These are phyloP conservation scores for Eupeodes corollae DNA, from an alignment of 1,140 invertebrate genomes.

Conservation along the genomic window DNA sequence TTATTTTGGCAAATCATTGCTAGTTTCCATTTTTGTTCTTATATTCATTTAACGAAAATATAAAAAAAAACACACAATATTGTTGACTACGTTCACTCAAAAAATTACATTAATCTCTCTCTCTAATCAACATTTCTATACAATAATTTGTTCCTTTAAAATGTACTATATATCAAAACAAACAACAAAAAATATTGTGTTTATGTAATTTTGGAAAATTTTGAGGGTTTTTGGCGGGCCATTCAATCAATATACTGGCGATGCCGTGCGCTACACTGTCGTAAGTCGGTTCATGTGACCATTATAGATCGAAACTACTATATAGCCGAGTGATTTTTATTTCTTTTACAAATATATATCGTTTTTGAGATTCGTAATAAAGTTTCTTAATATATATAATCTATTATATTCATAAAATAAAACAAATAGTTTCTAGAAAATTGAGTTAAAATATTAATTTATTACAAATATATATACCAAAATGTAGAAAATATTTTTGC, in stretches of 20 bases:
- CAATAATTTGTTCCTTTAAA: not conserved
- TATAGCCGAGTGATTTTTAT: not conserved
- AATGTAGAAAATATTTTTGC: no score
- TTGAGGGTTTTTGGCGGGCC: slow-evolving; percentile 36
- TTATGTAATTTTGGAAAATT: slow-evolving; percentile 22
- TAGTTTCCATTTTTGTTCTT: not conserved
- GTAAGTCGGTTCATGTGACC: slow-evolving; percentile 23
- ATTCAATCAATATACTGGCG: slow-evolving; percentile 36
- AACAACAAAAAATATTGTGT: slow-evolving; percentile 3
- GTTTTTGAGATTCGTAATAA: not conserved
- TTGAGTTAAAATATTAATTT: not conserved
- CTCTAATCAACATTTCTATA: not conserved
- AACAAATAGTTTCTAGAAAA: not conserved
- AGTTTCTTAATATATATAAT: not conserved
- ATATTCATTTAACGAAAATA: not conserved
- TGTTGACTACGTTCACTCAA: not conserved
- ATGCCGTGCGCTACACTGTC: slow-evolving; percentile 33
- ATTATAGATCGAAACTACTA: no score
- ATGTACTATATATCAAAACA: slow-evolving; percentile 1
- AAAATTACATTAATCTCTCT: not conserved
- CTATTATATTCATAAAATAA: not conserved
- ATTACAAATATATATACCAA: not conserved
- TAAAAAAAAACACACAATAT: not conserved
- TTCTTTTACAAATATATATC: slow-evolving; percentile 9
- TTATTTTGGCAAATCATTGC: not conserved